Base-by-base conservation (phyloP, 2,888 invertebrate genomes). In the Metalampra italica region DNA sequence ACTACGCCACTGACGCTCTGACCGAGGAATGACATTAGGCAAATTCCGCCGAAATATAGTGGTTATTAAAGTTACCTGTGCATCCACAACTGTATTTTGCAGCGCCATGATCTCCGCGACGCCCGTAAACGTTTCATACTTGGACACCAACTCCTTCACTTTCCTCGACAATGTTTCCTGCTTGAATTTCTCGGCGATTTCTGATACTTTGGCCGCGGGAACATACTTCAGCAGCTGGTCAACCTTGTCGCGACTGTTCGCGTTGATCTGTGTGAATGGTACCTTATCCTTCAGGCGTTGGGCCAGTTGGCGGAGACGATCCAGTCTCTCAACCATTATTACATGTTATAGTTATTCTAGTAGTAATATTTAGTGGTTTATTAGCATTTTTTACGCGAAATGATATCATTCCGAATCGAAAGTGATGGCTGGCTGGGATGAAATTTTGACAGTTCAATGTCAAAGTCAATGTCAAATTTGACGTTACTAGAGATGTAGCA, bases 61-160 rank as follows among this genome's bases (percentile, higher is more conserved):
- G 22, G 5, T 22, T 22, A 22, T 3, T 22, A 5, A 45, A 45
- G 29, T 49, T 66, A 92, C 92, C 85, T 92, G 92, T 30, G 94
- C 93, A 62, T 92, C 90, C 1, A 95, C 90, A 0, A 96, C 96
- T 44, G 93, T 91, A 56, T 92, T 91, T 67, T 96, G 96, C 32
- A 94, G 93, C 30, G 91, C 86, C 85, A 93, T 92, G 4, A 96
- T 95, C 77, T 95, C 95, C 56, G 93, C 93, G 45, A 96, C 90
- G 1, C 96, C 96, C 7, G 95, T 93, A 46, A 94, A 89, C 65
- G 93, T 92, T 67, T 94, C 95, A 78, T 95, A 95, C 78, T 90
- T 91, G 29, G 75, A 72, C 42, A 92, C 91, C 45, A 92, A 56
- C 44, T 91, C 89, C 41, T 77, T 81, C 7, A 91, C 78, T 60